Base-by-base conservation (phyloP, 2,888 invertebrate species). In the Athalia circularis region DNA sequence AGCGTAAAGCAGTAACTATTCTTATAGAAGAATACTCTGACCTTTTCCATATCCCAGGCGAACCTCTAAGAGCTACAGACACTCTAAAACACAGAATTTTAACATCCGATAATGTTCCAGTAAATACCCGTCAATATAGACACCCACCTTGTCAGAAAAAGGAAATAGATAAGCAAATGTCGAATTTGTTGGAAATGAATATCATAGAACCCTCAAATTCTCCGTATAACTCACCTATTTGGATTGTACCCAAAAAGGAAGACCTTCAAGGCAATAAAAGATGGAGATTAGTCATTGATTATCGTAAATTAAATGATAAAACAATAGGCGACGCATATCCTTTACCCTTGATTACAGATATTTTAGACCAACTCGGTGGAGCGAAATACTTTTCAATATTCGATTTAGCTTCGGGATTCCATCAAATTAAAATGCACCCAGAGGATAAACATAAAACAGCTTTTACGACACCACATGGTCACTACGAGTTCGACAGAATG, bases 21-120 rank as follows among this genome's bases (percentile, higher is more conserved):
- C 29, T 54, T 9, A 15, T 70, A 29, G n/a, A 8, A 13, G 11
- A 54, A 5, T 52, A 52, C 43, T 29, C 15, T 13, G 54, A 70
- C 7, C 50, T 15, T 15, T 70, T 54, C 8, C 57, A 70, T 70
- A 52, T 70, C n/a, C 70, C 70, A n/a, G 70, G 70, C 5, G 70
- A 70, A 6, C 0, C 11, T 0, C 4, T 70, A 52, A 45, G 15
- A 45, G 64, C 64, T 11, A 64, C 64, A 7, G 15, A 29, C 9
- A n/a, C 11, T 43, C 5, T 9, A 6, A 64, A 29, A 45, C 64
- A 64, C 9, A 15, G 15, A 64, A 64, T 64, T 13, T 5, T 13
- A 13, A 64, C 43, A 45, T 13, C 29, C 13, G 64, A 64, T 45
- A 29, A 64, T 5, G 9, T 13, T 6, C 11, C 64, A 6, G 7